Percentiles rank a stretch among this genome's conserved stretches.
These are phyloP conservation scores for Villa cingulata DNA, from an alignment of 2,888 invertebrate genomes.

Conservation along the genomic window DNA sequence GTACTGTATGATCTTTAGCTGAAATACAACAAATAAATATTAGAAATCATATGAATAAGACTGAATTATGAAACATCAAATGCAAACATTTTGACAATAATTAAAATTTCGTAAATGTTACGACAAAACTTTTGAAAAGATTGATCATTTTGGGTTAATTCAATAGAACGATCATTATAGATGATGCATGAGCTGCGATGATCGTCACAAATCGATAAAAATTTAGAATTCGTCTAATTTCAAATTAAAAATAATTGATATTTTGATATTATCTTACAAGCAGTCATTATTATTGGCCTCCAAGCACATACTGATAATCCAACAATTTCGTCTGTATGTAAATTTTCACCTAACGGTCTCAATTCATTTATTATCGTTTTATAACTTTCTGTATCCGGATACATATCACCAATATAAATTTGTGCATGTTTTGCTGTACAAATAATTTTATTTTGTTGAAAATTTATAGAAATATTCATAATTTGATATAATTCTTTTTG, in stretches of 20 bases:
- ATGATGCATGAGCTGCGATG: too few species aligned
- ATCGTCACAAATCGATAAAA: too few species aligned
- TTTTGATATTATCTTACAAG: slow-evolving; percentile 27
- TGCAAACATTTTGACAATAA: slow-evolving; percentile 67
- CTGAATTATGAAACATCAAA: slow-evolving; percentile 60
- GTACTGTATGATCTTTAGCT: slow-evolving; percentile 64
- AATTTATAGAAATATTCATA: slow-evolving; percentile 29
- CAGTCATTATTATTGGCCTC: slow-evolving; percentile 80
- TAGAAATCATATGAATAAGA: slow-evolving; percentile 47
- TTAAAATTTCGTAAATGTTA: slow-evolving; percentile 62
- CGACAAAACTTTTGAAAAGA: too few species aligned
- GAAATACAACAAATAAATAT: slow-evolving; percentile 34
- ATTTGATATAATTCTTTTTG: slow-evolving; percentile 33
- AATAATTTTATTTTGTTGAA: slow-evolving; percentile 31
- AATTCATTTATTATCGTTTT: slow-evolving; percentile 49
- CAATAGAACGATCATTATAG: too few species aligned
- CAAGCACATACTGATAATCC: slow-evolving; percentile 73
- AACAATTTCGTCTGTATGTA: slow-evolving; percentile 71
- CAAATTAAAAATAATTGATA: too few species aligned
- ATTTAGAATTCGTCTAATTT: too few species aligned
- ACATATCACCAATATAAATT: slow-evolving; percentile 51
- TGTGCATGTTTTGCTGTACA: slow-evolving; percentile 58
- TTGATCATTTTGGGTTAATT: too few species aligned
- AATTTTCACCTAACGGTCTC: slow-evolving; percentile 51
- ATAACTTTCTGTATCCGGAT: slow-evolving; percentile 40